phyloP scores from a whole-genome alignment of 2,113 vertebrate species.

The Rousettus leschenaultii region DNA sequence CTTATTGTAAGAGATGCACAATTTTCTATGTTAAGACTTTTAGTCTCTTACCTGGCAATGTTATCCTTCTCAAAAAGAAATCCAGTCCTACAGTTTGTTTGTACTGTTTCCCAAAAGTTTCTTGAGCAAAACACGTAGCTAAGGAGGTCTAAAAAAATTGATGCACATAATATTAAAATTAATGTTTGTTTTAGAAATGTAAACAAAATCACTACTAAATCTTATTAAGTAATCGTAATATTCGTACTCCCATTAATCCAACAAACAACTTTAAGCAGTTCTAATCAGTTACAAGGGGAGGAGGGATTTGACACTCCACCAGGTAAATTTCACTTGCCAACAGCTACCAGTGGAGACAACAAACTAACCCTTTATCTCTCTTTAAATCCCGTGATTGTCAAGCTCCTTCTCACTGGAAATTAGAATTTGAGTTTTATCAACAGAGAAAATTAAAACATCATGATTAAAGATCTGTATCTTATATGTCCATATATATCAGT shows the following conservation, averaged over 20 bases:
- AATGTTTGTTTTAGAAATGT: conserved; percentile 73
- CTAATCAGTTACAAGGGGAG: neutral
- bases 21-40: conserved; percentile 36
- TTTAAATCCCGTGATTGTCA: neutral
- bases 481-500: neutral
- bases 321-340: conserved; percentile 32
- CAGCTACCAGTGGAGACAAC: neutral
- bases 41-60: conserved; percentile 94
- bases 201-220: conserved; percentile 54
- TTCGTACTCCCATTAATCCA: conserved; percentile 8
- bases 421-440: neutral
- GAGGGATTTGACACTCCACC: neutral
- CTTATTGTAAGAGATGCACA: conserved; percentile 11
- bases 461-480: neutral
- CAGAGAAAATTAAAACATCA: neutral
- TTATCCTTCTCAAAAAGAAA: conserved; percentile 99
- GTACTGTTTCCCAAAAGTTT: conserved; percentile 99
- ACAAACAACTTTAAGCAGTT: conserved; percentile 14
- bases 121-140: conserved; percentile 96
- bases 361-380: neutral
- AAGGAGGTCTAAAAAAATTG: conserved; percentile 93
- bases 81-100: conserved; percentile 99
- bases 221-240: conserved; percentile 58
- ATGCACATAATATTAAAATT: conserved; percentile 76
- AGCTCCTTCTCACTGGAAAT: conserved; percentile 11